A percentile compares a stretch with the other conserved stretches of the same genome.
These are phyloP conservation scores for Drepana arcuata DNA, from an alignment of 1,140 invertebrate genomes.

Conservation along the genomic window DNA sequence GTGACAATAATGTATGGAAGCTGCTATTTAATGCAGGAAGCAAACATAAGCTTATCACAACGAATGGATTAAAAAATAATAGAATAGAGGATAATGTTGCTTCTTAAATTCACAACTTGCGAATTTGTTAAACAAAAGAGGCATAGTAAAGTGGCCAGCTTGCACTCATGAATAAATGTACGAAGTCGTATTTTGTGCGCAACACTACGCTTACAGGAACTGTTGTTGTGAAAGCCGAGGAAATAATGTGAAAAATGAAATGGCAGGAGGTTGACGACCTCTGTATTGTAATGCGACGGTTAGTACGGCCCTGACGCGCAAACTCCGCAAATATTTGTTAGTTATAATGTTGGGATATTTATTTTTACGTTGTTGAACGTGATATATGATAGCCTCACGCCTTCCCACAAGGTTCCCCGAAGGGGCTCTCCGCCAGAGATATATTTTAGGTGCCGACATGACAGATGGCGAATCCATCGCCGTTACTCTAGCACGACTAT, in stretches of 20 bases:
- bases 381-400: too few relatives aligned
- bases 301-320: background rate
- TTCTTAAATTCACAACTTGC: conserved; percentile 16
- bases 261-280: background rate
- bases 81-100: background rate
- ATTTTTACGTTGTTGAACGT: too few relatives aligned
- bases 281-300: background rate
- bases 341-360: too few relatives aligned
- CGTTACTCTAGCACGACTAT: too few relatives aligned
- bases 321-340: too few relatives aligned
- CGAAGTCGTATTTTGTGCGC: conserved; percentile 19
- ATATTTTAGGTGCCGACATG: too few relatives aligned
- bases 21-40: conserved; percentile 8
- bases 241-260: background rate
- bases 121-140: conserved; percentile 23
- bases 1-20: conserved; percentile 1
- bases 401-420: too few relatives aligned
- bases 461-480: too few relatives aligned
- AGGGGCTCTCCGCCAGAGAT: too few relatives aligned
- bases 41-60: conserved; percentile 10
- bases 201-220: conserved; percentile 15
- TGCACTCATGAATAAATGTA: conserved; percentile 28
- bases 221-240: conserved; percentile 17
- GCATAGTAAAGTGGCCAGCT: conserved; percentile 20
- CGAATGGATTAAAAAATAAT: conserved; percentile 8